phyloP scores from a whole-genome alignment of 2,113 vertebrate genomes.

The Bostrychus sinensis region DNA sequence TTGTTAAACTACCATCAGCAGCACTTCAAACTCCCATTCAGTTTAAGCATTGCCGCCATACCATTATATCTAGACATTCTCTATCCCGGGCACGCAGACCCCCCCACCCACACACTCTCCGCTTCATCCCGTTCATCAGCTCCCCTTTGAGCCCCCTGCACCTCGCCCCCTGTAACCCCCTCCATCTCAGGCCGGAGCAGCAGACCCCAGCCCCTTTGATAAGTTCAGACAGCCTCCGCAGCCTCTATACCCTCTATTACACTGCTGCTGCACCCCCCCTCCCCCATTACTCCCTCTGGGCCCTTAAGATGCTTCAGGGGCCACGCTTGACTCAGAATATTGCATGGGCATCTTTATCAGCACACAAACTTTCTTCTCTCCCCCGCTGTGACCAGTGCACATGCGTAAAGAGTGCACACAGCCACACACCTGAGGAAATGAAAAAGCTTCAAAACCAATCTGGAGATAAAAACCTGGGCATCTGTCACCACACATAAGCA shows the following conservation, averaged over 20 bases:
- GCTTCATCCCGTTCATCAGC: conserved; percentile 55
- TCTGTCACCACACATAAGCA: conserved; percentile 48
- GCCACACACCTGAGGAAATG: conserved; percentile 48
- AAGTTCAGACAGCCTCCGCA: conserved; percentile 62
- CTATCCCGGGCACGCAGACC: conserved; percentile 39
- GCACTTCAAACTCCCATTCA: background rate
- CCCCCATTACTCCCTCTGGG: conserved; percentile 48
- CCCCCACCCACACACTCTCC: conserved; percentile 30
- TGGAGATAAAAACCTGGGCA: conserved; percentile 49
- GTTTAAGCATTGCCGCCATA: conserved; percentile 6
- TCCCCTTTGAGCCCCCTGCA: conserved; percentile 33
- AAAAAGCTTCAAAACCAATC: conserved; percentile 40
- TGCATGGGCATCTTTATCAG: conserved; percentile 61
- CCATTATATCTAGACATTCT: conserved; percentile 27
- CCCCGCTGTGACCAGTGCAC: conserved; percentile 34
- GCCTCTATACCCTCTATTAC: conserved; percentile 41
- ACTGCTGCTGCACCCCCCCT: conserved; percentile 26
- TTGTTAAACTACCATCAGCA: conserved; percentile 11
- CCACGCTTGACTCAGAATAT: conserved; percentile 72
- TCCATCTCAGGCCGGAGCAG: conserved; percentile 53
- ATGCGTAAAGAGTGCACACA: background rate
- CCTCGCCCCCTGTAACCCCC: conserved; percentile 7
- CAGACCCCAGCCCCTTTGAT: conserved; percentile 69
- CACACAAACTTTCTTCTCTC: conserved; percentile 54
- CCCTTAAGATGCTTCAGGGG: conserved; percentile 54